phyloP scores from a whole-genome alignment of 2,113 vertebrate species.

The Hydrolagus affinis region DNA sequence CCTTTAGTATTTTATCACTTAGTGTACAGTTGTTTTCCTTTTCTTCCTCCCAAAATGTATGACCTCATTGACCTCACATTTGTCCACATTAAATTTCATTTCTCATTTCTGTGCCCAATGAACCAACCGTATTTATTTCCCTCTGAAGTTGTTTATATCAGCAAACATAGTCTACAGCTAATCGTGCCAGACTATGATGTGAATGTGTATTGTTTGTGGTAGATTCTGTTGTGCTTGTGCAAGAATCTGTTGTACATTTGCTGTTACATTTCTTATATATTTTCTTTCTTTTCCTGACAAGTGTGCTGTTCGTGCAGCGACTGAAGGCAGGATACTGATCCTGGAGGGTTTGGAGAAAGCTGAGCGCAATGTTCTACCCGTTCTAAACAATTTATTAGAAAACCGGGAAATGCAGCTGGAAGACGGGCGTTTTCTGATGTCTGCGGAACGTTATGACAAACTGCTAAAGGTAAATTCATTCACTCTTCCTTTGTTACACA shows the following conservation, averaged over 20 bases:
- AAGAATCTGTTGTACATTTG: background rate
- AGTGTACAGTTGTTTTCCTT: too few relatives aligned
- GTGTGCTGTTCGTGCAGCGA: constrained; percentile 92
- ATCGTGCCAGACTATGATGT: constrained; percentile 24
- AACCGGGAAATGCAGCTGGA: constrained; percentile 97
- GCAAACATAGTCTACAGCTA: too few relatives aligned
- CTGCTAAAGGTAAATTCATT: constrained; percentile 69
- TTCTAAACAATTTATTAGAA: constrained; percentile 93
- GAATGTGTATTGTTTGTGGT: constrained; percentile 5
- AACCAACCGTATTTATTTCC: too few relatives aligned
- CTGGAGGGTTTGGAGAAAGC: constrained; percentile 94
- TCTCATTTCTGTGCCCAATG: too few relatives aligned
- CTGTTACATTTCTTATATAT: background rate
- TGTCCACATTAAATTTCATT: too few relatives aligned
- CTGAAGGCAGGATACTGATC: constrained; percentile 78
- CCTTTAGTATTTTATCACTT: too few relatives aligned
- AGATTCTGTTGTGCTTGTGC: background rate
- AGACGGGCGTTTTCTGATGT: constrained; percentile 92
- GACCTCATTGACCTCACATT: too few relatives aligned
- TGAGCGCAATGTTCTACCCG: constrained; percentile 83
- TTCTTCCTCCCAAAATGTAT: too few relatives aligned
- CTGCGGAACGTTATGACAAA: constrained; percentile 84
- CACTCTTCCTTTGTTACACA: too few relatives aligned
- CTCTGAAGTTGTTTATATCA: too few relatives aligned
- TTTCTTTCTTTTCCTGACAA: constrained; percentile 42